A percentile compares a stretch with the other conserved stretches of the same genome.
Conservation (phyloP, 2,888 invertebrate genomes). For the Schrankia costaestrigalis region DNA sequence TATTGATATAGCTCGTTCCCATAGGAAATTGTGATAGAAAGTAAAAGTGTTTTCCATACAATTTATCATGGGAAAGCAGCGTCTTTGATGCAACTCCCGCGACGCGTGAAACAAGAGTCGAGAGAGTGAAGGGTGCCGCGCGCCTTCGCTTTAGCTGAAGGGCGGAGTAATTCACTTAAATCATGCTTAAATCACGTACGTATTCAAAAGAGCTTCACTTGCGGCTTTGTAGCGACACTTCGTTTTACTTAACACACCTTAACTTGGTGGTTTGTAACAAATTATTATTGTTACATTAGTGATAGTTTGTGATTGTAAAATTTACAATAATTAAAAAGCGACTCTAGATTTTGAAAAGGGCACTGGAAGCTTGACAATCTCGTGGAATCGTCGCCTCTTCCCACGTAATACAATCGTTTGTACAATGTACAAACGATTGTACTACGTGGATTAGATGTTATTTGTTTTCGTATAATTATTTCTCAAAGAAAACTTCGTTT, state of each 20-base stretch:
- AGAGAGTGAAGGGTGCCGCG: slow-evolving; percentile 41
- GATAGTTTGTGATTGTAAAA: neutral
- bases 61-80: slow-evolving; percentile 42
- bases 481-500: too few species aligned
- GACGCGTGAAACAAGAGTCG: slow-evolving; percentile 67
- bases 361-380: too few species aligned
- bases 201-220: slow-evolving; percentile 50
- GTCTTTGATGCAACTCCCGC: slow-evolving; percentile 64
- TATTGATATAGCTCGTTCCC: too few species aligned
- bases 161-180: slow-evolving; percentile 72
- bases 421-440: too few species aligned
- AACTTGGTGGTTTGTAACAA: slow-evolving; percentile 21
- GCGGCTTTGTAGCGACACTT: slow-evolving; percentile 34
- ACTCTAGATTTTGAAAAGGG: too few species aligned
- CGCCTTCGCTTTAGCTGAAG: slow-evolving; percentile 32
- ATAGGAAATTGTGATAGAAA: slow-evolving; percentile 24
- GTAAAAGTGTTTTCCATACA: slow-evolving; percentile 43
- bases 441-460: too few species aligned
- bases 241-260: slow-evolving; percentile 29
- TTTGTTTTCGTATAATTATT: too few species aligned
- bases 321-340: too few species aligned
- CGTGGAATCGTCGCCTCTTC: too few species aligned
- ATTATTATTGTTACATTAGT: too few species aligned
- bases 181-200: slow-evolving; percentile 59
- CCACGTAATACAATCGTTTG: too few species aligned